Conservation (phyloP, 2,888 invertebrate species). For the Melipona beecheii region DNA sequence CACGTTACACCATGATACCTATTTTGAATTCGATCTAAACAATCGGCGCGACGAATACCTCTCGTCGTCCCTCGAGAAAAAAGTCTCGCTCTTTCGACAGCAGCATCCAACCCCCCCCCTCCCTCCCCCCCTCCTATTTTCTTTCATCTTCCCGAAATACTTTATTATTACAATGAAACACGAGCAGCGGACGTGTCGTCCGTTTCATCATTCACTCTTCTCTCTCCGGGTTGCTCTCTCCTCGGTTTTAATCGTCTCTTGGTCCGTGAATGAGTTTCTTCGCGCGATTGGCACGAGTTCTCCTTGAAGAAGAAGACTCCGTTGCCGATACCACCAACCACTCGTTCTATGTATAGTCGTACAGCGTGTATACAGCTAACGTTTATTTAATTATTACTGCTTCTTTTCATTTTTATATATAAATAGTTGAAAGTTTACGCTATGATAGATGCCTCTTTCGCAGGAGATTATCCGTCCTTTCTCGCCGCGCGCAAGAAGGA, state of each 20-base stretch:
- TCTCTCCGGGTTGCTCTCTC: background rate
- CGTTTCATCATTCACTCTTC: background rate
- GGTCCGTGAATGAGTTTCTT: constrained; percentile 69
- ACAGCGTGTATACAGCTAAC: constrained; percentile 30
- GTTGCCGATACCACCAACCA: constrained; percentile 35
- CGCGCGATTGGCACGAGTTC: constrained; percentile 56
- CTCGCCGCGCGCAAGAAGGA: background rate
- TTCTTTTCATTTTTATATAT: constrained; percentile 22
- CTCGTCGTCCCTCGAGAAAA: constrained; percentile 18
- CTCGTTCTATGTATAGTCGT: constrained; percentile 25
- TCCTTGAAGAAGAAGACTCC: constrained; percentile 19
- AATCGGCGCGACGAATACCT: constrained; percentile 12
- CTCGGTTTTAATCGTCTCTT: constrained; percentile 45
- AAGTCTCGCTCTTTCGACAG: constrained; percentile 26
- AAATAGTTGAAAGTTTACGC: constrained; percentile 47
- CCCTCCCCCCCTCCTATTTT: background rate
- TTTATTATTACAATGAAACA: constrained; percentile 37
- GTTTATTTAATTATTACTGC: constrained; percentile 23
- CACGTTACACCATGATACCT: constrained; percentile 44
- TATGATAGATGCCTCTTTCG: constrained; percentile 46
- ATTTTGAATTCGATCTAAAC: constrained; percentile 34
- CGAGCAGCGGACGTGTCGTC: constrained; percentile 33
- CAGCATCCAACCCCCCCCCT: constrained; percentile 1
- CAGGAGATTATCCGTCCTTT: constrained; percentile 7
- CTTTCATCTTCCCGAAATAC: background rate